A percentile compares a stretch with the other conserved stretches of the same genome.
phyloP scores from a whole-genome alignment of 2,888 invertebrate genomes.

The Thumatha senex region DNA sequence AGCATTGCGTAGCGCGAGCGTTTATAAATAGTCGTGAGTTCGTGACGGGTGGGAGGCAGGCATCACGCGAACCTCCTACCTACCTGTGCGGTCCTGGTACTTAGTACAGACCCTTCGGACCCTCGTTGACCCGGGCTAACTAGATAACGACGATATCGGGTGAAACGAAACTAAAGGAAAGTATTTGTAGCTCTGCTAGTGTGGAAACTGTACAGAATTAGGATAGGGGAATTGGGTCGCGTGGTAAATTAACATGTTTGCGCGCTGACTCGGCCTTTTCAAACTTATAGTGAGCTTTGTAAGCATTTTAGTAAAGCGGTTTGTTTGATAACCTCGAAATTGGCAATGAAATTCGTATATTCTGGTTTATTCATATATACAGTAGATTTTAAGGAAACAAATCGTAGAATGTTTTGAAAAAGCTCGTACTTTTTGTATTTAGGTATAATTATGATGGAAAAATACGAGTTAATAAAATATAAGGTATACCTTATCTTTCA shows the following conservation, averaged over 20 bases:
- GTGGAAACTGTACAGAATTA: constrained; percentile 70
- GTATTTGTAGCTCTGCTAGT: constrained; percentile 70
- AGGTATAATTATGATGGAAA: too few species aligned
- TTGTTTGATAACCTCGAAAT: constrained; percentile 30
- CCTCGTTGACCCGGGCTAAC: constrained; percentile 80
- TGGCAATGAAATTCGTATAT: constrained; percentile 14
- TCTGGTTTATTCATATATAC: not conserved
- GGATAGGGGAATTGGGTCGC: constrained; percentile 64
- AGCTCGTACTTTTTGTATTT: too few species aligned
- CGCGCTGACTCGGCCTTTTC: constrained; percentile 43
- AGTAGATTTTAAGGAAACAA: too few species aligned
- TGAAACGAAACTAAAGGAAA: constrained; percentile 78
- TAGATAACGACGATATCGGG: constrained; percentile 80
- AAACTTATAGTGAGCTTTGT: constrained; percentile 39
- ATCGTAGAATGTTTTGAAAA: too few species aligned
- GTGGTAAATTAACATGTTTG: constrained; percentile 65
- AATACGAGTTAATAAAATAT: too few species aligned
- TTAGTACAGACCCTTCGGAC: constrained; percentile 73
- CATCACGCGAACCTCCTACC: constrained; percentile 62
- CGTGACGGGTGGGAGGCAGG: constrained; percentile 52
- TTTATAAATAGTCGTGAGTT: constrained; percentile 66
- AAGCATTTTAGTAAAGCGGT: constrained; percentile 36
- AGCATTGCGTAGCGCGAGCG: constrained; percentile 56
- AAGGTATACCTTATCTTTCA: too few species aligned
- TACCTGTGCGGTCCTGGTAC: constrained; percentile 65